A percentile compares a stretch with the other conserved stretches of the same genome.
phyloP scores from a whole-genome alignment of 2,888 invertebrate species.

The Lacanobia oleracea region DNA sequence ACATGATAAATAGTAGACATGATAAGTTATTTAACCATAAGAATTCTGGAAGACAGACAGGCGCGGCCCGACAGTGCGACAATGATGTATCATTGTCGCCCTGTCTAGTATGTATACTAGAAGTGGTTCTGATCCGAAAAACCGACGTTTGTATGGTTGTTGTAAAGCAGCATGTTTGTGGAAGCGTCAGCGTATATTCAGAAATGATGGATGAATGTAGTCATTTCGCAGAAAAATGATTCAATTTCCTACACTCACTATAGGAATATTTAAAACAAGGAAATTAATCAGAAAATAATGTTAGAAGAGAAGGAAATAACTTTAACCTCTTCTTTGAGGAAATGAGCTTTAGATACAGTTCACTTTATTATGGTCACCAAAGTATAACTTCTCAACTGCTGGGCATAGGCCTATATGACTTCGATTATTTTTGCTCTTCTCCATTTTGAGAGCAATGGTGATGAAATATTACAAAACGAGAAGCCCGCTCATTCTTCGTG shows the following conservation, averaged over 20 bases:
- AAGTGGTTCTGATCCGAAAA: background rate
- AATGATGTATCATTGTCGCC: no score
- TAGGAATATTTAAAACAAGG: background rate
- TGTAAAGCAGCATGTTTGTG: background rate
- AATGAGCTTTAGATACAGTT: background rate
- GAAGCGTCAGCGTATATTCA: background rate
- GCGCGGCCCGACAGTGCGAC: background rate
- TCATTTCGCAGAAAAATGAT: background rate
- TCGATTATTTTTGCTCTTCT: no score
- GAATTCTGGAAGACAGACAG: background rate
- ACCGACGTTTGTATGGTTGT: background rate
- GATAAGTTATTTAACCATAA: no score
- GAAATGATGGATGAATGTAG: background rate
- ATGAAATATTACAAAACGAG: no score
- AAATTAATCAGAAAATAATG: background rate
- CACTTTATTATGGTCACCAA: no score
- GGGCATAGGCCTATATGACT: no score
- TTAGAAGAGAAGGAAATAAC: background rate
- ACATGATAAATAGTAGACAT: no score
- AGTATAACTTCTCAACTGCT: no score
- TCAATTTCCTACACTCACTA: background rate
- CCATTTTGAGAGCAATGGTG: no score
- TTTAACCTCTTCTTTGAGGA: background rate
- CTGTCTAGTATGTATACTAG: background rate
- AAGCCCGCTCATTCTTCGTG: no score